phyloP scores from a whole-genome alignment of 1,140 invertebrate species.

The Nilaparvata lugens region DNA sequence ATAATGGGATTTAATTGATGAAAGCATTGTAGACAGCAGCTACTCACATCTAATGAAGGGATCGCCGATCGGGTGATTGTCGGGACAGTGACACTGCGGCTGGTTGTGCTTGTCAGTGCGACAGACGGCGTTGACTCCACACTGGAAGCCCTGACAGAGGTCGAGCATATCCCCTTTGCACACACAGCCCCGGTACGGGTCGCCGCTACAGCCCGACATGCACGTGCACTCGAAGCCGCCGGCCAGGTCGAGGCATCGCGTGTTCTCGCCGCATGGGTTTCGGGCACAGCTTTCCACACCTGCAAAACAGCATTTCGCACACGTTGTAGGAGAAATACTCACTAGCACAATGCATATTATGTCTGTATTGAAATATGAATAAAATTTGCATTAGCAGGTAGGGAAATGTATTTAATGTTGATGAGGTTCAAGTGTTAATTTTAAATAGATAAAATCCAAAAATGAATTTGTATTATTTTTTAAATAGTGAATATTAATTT shows the following conservation, averaged over 20 bases:
- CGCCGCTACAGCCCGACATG: conserved; percentile 65
- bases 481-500: no score
- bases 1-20: background rate
- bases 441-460: no score
- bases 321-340: no score
- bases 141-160: conserved; percentile 59
- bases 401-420: no score
- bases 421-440: no score
- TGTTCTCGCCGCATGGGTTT: conserved; percentile 77
- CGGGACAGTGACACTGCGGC: conserved; percentile 74
- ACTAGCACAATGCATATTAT: no score
- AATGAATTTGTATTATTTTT: no score
- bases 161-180: conserved; percentile 51
- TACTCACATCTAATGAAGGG: conserved; percentile 72
- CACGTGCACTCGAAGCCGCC: conserved; percentile 69
- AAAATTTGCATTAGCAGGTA: no score
- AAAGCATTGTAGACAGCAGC: background rate
- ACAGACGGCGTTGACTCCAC: conserved; percentile 75
- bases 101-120: conserved; percentile 46
- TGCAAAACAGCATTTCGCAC: no score
- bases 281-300: conserved; percentile 57
- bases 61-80: conserved; percentile 70
- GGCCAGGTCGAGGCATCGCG: conserved; percentile 61
- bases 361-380: no score
- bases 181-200: conserved; percentile 65